Percentiles rank a stretch among this genome's conserved stretches.
phyloP scores from a whole-genome alignment of 1,140 invertebrate genomes.

The Polypedilum pembai region DNA sequence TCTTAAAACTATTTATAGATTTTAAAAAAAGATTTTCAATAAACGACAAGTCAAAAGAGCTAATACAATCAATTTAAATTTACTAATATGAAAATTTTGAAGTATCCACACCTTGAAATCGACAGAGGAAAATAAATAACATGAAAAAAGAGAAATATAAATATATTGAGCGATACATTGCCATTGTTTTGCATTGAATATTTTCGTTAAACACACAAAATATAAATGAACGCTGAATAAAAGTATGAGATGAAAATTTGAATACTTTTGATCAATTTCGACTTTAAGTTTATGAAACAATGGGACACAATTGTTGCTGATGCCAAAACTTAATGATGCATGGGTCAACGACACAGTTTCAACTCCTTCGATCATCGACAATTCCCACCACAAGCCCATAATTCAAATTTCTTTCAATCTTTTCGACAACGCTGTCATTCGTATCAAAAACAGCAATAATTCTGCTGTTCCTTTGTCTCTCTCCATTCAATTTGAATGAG shows the following conservation, averaged over 20 bases:
- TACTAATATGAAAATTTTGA: too few species aligned
- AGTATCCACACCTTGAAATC: too few species aligned
- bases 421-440: constrained; percentile 4
- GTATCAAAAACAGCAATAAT: constrained; percentile 13
- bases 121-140: background rate
- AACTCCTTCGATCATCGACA: too few species aligned
- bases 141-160: background rate
- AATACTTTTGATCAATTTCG: constrained; percentile 18
- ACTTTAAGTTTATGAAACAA: constrained; percentile 11
- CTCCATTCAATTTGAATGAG: background rate
- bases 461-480: background rate
- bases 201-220: background rate
- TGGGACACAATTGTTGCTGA: background rate
- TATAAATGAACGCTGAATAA: constrained; percentile 18
- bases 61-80: too few species aligned
- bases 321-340: background rate
- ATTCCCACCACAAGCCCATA: background rate
- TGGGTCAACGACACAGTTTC: too few species aligned
- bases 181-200: constrained; percentile 18
- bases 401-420: constrained; percentile 13
- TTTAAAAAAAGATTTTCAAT: too few species aligned
- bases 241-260: constrained; percentile 18
- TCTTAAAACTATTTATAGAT: too few species aligned
- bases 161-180: constrained; percentile 17
- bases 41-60: too few species aligned